Base-by-base conservation (phyloP, 30 jellyfish, hydroid and myxozoan species). In the Hydra vulgaris region DNA sequence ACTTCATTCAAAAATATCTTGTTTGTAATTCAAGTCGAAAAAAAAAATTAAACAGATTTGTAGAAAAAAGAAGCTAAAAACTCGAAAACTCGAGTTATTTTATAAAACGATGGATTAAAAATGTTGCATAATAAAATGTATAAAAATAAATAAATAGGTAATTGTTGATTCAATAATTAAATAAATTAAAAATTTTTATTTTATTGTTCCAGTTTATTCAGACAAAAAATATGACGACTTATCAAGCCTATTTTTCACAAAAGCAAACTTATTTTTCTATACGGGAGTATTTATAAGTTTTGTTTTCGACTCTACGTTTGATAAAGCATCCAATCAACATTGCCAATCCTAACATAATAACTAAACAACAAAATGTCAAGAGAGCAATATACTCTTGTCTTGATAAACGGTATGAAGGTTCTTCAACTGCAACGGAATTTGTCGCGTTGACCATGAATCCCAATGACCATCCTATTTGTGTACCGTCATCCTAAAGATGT, bases 371-470 rank as follows among this genome's bases (percentile, higher is more conserved):
- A 16, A 88, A 26, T 3, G 89, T 21, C 21, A 85, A 27, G 21
- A 82, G 71, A 18, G 79, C 71, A 25, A 88, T 25, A 68, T 52
- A 88, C 70, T 78, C 90, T 26, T 82, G 81, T 23, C 78, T 61
- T 16, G 89, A 26, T 21, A 88, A 24, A 20, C 86, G 84, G 53
- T 88, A 76, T n/a, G 75, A 72, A 18, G 91, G 92, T 26, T 81
- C 83, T 76, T 89, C 96, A 8, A 18, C 79, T 21, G 96, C 96
- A 16, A 90, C 84, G 23, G 82, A 73, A 69, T 86, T 90, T 15
- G 94, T 82, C 7, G 95, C 92, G 53, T 86, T 90, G 52, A 83
- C 97, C 95, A 90, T 86, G 78, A 74, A 84, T 18, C 97, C 97
- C 27, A 90, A 86, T 25, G 97, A 75, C 97, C 97, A 90, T 7